Base-by-base conservation (phyloP, 2,113 vertebrate species). In the Pachyramphus minor region DNA sequence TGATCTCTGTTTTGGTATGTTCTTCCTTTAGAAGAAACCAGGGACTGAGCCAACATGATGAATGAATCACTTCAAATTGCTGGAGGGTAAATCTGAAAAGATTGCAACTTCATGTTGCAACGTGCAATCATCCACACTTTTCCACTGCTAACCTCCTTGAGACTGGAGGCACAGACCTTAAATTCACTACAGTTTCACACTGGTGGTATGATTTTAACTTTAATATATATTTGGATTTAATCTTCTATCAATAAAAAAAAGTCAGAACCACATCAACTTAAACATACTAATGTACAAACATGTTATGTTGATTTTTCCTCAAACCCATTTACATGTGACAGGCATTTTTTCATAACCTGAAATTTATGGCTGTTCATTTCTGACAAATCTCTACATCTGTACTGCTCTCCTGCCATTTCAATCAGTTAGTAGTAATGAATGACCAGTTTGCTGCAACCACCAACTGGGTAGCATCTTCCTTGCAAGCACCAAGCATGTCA, bases 61-160 rank as follows among this genome's bases (percentile, higher is more conserved):
- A 94, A 88, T 74, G 8, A 95, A 94, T 93, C 90, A 74, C 33
- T 85, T 67, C 23, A 88, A 91, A 86, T 89, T 55, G 47, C 74
- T 64, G 8, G 53, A 95, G 49, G 64, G 49, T 37, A 55, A 83
- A 53, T 14, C 44, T 53, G 58, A 62, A 91, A 87, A 89, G 5
- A 56, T 39, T 88, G 74, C 21, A 31, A 55, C 74, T 90, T 95
- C 53, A 5, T 78, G 39, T 53, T 47, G 15, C 18, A 56, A 27
- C 69, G 79, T 91, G 62, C 50, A 90, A 16, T 74, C 22, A 59
- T 56, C 52, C 44, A 80, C 49, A 37, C 15, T 93, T 89, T 86
- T 84, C 45, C 15, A 56, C 18, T 42, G 35, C 28, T 49, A 72
- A 62, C 5, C 11, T 37, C 50, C 5, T 20, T 14, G 56, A 64